These are phyloP conservation scores for Lindbergichthys nudifrons DNA, from an alignment of 2,797 vertebrate species.

Conservation along the genomic window DNA sequence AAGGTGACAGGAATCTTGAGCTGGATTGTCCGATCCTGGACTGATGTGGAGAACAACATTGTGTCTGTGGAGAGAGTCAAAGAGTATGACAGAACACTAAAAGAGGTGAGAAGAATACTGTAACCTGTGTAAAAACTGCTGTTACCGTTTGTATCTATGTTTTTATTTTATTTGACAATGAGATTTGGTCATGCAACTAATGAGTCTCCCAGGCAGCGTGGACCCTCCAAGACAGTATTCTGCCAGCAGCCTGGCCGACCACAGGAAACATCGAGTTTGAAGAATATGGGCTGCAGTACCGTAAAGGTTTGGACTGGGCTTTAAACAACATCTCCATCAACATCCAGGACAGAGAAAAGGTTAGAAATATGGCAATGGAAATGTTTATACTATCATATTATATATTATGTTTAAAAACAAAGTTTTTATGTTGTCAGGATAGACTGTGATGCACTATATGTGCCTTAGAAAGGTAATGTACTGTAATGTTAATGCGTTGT, in stretches of 20 bases:
- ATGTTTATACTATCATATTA: too few relatives aligned
- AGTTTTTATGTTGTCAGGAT: background rate
- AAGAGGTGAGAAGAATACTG: slow-evolving; percentile 81
- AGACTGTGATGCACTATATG: too few relatives aligned
- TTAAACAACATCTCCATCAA: slow-evolving; percentile 82
- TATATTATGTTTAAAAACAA: background rate
- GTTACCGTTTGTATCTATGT: background rate
- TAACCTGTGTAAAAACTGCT: background rate
- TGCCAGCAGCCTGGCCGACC: slow-evolving; percentile 81
- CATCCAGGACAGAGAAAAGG: slow-evolving; percentile 88
- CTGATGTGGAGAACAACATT: slow-evolving; percentile 91
- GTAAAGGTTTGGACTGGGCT: slow-evolving; percentile 85
- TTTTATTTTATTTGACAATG: too few relatives aligned
- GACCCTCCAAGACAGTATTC: slow-evolving; percentile 68
- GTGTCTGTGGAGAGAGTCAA: slow-evolving; percentile 91
- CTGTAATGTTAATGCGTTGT: too few relatives aligned
- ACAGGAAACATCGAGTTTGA: slow-evolving; percentile 86
- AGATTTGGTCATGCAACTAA: too few relatives aligned
- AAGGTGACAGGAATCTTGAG: slow-evolving; percentile 85
- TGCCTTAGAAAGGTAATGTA: too few relatives aligned
- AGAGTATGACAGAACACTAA: slow-evolving; percentile 86
- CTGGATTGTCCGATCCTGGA: slow-evolving; percentile 87
- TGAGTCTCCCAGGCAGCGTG: slow-evolving; percentile 83
- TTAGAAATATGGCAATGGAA: slow-evolving; percentile 47
- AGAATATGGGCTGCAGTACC: slow-evolving; percentile 87